Conservation (phyloP, 2,888 invertebrate genomes). For the Oscheius sp. region DNA sequence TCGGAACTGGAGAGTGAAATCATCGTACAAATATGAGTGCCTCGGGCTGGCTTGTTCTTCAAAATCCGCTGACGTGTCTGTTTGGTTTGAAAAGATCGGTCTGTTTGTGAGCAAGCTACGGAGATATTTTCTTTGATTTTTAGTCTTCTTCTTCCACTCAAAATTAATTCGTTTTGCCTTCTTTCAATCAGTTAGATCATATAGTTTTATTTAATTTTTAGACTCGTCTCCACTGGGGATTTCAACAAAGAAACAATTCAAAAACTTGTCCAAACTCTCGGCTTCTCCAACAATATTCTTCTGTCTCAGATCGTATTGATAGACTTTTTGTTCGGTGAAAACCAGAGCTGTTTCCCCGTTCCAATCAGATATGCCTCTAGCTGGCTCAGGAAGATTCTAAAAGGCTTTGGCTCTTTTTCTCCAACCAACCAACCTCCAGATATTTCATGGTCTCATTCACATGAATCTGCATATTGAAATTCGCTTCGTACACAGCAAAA, state of each 20-base stretch:
- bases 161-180: too few species aligned
- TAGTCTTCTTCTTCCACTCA: too few species aligned
- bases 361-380: slow-evolving; percentile 4
- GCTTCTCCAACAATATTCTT: not conserved
- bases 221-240: not conserved
- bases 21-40: too few species aligned
- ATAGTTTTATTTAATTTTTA: not conserved
- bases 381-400: not conserved
- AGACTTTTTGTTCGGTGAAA: slow-evolving; percentile 8
- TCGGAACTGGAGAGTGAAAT: too few species aligned
- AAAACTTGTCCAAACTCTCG: not conserved
- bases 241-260: slow-evolving; percentile 1
- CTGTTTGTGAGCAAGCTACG: too few species aligned
- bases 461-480: too few species aligned
- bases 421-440: too few species aligned
- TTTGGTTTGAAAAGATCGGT: not conserved
- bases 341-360: not conserved
- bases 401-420: too few species aligned
- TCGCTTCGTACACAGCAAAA: not conserved
- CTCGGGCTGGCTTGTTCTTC: too few species aligned
- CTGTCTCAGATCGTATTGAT: not conserved
- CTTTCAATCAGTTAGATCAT: not conserved
- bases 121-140: too few species aligned
- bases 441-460: not conserved
- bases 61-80: too few species aligned